Evolutionary conservation across 2,797 vertebrate species (phyloP), one percentile per base, ranked within the genome.

Genomic region (Squalus acanthias): DNA sequence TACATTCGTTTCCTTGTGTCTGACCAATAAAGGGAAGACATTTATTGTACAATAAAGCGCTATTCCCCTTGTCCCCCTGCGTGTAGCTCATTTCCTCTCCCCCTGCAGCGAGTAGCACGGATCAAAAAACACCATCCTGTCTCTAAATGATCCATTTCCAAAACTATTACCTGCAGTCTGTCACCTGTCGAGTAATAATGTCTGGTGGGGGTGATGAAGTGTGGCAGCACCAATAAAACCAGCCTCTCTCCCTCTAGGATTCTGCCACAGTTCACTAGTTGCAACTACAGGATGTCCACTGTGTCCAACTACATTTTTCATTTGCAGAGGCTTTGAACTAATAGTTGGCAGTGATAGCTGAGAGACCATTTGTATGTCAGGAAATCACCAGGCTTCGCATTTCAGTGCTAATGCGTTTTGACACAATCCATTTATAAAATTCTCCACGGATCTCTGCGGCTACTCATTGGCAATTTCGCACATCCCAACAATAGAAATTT

Each of bases 161-260:
- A 46, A 29, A 76, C 96, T 96, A 96, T 96, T 96, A 1, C 96
- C 96, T 96, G 39, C 91, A 50, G 96, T 96, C 96, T 97, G 97
- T 97, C 97, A 97, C 97, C 88, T 96, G 96, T 94, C 82, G 96
- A 3, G 0, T 53, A 96, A 97, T 97, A 93, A 96, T 97, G 96
- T 97, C 96, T 76, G 22, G 50, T 33, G 57, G 94, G 96, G 96
- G 39, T 96, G 96, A 96, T 96, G 95, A 97, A 97, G 97, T 96
- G 96, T 97, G 96, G 96, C 97, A 97, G 97, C 97, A 96, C 96
- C 97, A 97, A 97, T 97, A 97, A 97, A 96, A 96, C 60, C 96
- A 97, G 96, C 0, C 92, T 50, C 94, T 72, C 96, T 96, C 96
- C 46, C 76, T 33, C 10, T 97, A 96, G 97, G 97, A 96, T 96